These are phyloP conservation scores for Cacatua alba DNA, from an alignment of 2,113 vertebrate species.

Conservation along the genomic window DNA sequence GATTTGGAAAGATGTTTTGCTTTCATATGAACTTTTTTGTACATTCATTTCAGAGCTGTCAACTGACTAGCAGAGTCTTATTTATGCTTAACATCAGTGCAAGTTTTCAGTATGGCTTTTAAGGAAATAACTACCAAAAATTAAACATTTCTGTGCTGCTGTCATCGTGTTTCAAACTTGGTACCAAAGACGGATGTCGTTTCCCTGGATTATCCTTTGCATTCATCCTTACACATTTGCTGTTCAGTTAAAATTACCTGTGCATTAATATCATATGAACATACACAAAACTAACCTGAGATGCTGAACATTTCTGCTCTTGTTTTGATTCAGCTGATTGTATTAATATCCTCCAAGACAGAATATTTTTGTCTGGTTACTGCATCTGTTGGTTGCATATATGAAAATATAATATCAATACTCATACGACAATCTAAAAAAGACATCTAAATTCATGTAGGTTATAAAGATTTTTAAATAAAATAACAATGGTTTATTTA, in stretches of 20 bases:
- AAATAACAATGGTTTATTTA: slow-evolving; percentile 13
- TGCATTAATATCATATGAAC: neutral
- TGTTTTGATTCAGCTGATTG: neutral
- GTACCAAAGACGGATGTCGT: neutral
- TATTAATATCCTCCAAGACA: neutral
- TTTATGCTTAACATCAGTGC: neutral
- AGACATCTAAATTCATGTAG: neutral
- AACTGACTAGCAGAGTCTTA: neutral
- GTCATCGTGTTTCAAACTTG: neutral
- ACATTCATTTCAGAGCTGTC: neutral
- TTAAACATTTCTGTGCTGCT: neutral
- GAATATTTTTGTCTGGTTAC: neutral
- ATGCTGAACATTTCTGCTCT: neutral
- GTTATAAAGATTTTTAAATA: slow-evolving; percentile 21
- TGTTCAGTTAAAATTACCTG: neutral
- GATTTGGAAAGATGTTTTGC: neutral
- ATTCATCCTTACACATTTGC: neutral
- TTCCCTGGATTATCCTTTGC: neutral
- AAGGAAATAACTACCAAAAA: neutral
- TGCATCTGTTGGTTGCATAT: neutral
- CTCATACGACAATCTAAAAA: neutral
- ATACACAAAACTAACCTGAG: neutral
- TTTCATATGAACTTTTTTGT: neutral
- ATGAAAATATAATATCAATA: neutral
- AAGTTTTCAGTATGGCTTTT: neutral